A percentile compares a stretch with the other conserved stretches of the same genome.
Conservation (phyloP, 2,113 vertebrate genomes). For the Pampusana beccarii region DNA sequence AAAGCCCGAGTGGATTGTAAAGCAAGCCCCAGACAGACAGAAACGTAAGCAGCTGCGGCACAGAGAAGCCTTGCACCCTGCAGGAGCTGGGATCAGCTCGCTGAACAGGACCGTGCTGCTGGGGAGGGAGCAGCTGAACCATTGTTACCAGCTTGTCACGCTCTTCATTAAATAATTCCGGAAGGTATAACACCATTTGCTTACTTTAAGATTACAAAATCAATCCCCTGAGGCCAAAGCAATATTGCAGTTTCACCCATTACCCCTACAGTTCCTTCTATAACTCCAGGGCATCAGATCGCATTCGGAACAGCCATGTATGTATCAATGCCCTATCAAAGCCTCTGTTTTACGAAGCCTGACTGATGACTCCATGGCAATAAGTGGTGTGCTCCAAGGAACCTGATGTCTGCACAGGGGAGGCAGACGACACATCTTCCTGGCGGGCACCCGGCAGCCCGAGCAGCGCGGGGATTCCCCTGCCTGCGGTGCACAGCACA, state of each 20-base stretch:
- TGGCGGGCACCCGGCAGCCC: neutral
- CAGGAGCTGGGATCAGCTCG: neutral
- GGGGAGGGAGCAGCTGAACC: neutral
- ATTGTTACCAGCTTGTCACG: neutral
- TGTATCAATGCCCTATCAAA: neutral
- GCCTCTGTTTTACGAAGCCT: neutral
- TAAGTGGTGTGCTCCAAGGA: neutral
- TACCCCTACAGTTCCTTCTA: neutral
- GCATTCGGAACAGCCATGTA: neutral
- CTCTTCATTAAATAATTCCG: neutral
- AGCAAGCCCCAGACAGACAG: neutral
- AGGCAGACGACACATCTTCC: neutral
- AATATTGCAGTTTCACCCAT: neutral
- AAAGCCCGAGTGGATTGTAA: neutral
- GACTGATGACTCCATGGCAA: neutral
- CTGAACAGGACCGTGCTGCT: neutral
- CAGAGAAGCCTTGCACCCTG: neutral
- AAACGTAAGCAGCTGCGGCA: neutral
- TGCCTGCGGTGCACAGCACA: neutral
- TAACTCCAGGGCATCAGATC: neutral
- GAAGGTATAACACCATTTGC: neutral
- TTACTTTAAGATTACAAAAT: neutral
- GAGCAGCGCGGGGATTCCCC: neutral
- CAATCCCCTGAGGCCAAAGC: neutral
- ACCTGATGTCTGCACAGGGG: neutral